phyloP scores from a whole-genome alignment of 2,797 vertebrate species.

The Florisuga fusca region DNA sequence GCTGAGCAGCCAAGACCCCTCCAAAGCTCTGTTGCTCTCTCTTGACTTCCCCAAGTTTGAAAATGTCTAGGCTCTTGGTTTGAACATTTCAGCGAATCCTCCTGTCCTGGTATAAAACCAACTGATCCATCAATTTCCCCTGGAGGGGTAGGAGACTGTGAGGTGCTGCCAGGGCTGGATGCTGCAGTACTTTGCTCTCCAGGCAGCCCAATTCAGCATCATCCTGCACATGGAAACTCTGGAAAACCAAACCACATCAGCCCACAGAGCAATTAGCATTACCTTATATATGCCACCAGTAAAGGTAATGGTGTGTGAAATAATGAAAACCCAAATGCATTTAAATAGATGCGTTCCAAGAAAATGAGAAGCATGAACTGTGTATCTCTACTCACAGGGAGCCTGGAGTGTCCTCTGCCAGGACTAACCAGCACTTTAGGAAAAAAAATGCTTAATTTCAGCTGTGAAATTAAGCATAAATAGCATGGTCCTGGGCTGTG shows the following conservation, averaged over 20 bases:
- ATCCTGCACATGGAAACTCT: background rate
- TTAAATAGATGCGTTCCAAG: background rate
- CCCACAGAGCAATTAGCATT: background rate
- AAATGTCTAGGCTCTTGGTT: background rate
- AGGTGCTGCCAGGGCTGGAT: background rate
- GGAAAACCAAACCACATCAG: slow-evolving; percentile 10
- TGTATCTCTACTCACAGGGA: background rate
- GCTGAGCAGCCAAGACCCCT: background rate
- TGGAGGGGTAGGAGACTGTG: background rate
- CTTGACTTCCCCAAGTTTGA: background rate
- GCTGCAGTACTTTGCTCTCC: background rate
- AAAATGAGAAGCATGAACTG: background rate
- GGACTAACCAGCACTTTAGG: background rate
- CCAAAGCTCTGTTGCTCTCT: background rate
- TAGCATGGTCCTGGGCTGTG: background rate
- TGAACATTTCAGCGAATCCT: background rate
- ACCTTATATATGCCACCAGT: background rate
- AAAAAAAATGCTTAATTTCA: too few relatives aligned
- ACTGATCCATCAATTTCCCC: background rate
- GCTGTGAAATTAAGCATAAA: background rate
- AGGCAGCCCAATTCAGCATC: fast-evolving
- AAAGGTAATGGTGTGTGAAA: slow-evolving; percentile 12
- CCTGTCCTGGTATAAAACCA: background rate
- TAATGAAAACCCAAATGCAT: background rate
- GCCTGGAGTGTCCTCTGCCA: background rate